Base-by-base conservation (phyloP, 2,113 vertebrate species). In the Daubentonia madagascariensis region DNA sequence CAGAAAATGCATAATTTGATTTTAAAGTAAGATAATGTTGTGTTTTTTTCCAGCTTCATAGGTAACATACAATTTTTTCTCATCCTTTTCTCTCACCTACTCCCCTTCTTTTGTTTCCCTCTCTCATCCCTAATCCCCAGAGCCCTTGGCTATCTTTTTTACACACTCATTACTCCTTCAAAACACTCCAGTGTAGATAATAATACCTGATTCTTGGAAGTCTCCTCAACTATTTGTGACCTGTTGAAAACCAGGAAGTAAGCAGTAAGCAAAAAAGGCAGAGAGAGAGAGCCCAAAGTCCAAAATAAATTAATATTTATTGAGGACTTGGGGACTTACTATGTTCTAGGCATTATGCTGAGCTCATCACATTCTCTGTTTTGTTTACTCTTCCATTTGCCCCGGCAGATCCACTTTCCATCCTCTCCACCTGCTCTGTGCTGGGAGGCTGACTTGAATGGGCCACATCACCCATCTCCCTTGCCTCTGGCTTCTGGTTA, bases 211-310 rank as follows among this genome's bases (percentile, higher is more conserved):
- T 89, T 89, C n/a, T 76, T 88, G 65, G 70, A 84, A 87, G 63
- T 67, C 52, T 91, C 76, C 13, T 63, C 45, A 75, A 4, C 57
- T 20, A 87, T 85, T 32, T 0, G 0, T 88, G 86, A 92, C 52
- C 76, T 94, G 16, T 73, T 85, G 76, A 87, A 91, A 96, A 94
- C 78, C 93, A 97, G 91, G 89, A 98, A 97, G 84, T 96, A 92
- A 94, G 45, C 54, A 72, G 14, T 83, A 61, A 70, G 72, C 72
- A 45, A 76, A 93, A 85, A 67, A 79, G 52, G n/a, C n/a, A 40
- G 45, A 67, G 40, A 92, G 37, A 12, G 65, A 85, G n/a, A 86
- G 65, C 9, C n/a, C 85, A 91, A 84, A 94, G 96, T 97, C 86
- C 89, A 73, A 57, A 91, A 73, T 67, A 54, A 90, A 57, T 35